Base-by-base conservation (phyloP, 2,113 vertebrate genomes). In the Zeus faber region DNA sequence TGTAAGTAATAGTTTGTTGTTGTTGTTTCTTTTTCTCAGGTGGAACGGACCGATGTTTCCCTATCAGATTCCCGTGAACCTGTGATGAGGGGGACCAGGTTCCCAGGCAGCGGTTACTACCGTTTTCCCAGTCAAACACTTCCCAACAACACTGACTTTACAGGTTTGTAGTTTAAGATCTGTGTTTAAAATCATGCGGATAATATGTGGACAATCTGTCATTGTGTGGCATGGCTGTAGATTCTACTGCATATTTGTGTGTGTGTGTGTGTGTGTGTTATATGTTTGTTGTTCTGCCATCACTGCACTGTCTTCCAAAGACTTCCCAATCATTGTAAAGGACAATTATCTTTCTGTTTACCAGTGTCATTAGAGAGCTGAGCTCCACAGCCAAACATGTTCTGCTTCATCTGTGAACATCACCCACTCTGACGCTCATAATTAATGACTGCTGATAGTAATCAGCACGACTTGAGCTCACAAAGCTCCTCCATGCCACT, bases 21-120 rank as follows among this genome's bases (percentile, higher is more conserved):
- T 33, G 3, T n/a, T 45, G 10, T n/a, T 23, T 21, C 1, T 58
- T 3, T 58, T 64, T 72, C 27, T 22, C 21, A 87, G 54, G 76
- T 98, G 63, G 94, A 97, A 71, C 90, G 94, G 63, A 91, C 83
- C 39, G 91, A 93, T 46, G 49, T 89, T 1, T 94, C 94, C 31
- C 83, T 95, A 13, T 84, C 89, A n/a, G 80, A 90, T 35, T 72
- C 86, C 0, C 57, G 5, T 48, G 57, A 75, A 53, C 73, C 66
- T 45, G 77, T 92, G 64, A 74, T 71, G 31, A 92, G 89, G 85
- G 92, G 93, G 39, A 82, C 86, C 29, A 91, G 86, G 72, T 97
- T 96, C 65, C 57, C 82, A 6, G 96, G 95, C 61, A 88, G 89
- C 46, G 85, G 91, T 9, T 94, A 93, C 73, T 92, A 87, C 64